phyloP scores from a whole-genome alignment of 1,140 invertebrate genomes.

The Mizuhopecten yessoensis region DNA sequence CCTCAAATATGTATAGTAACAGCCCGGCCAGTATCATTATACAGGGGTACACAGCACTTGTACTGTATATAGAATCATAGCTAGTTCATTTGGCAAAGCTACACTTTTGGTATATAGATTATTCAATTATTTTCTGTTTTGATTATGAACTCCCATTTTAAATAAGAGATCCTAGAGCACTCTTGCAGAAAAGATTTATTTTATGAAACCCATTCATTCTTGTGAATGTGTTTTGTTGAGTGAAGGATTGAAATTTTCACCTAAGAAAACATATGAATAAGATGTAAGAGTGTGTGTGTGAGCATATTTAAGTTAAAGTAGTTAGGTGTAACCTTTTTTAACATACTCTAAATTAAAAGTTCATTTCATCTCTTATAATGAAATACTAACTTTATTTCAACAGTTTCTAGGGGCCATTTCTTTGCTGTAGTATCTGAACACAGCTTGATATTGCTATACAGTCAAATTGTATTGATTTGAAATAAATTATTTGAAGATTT shows the following conservation, averaged over 20 bases:
- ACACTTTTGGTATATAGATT: no score
- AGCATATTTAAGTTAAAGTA: neutral
- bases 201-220: neutral
- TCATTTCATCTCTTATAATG: no score
- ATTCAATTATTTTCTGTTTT: no score
- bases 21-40: no score
- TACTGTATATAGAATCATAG: no score
- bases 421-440: neutral
- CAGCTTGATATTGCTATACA: neutral
- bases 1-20: no score
- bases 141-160: no score
- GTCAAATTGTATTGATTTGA: neutral
- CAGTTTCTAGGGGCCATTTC: neutral
- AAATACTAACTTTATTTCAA: neutral
- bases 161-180: no score
- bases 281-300: neutral
- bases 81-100: no score
- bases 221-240: neutral
- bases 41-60: no score
- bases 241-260: neutral
- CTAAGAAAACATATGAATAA: neutral
- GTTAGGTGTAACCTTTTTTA: neutral
- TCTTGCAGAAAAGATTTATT: no score
- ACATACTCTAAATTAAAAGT: no score
- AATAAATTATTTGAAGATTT: neutral